These are phyloP conservation scores for Labeo rohita DNA, from an alignment of 2,113 vertebrate genomes.

Conservation along the genomic window DNA sequence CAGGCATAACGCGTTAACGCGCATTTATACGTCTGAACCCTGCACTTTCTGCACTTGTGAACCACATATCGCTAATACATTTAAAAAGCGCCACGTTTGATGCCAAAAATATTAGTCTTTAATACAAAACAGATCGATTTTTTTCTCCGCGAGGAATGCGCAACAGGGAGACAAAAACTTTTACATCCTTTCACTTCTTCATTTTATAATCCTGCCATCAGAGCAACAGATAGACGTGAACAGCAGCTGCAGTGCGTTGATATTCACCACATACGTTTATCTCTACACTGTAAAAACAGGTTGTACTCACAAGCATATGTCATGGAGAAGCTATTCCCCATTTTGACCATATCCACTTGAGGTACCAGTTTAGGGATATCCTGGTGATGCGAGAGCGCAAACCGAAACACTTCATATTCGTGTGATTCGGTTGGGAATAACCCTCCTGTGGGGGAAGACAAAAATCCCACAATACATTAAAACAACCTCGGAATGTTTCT, in stretches of 20 bases:
- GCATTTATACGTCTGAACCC: neutral
- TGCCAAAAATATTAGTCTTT: neutral
- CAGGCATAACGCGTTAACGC: neutral
- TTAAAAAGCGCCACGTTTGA: neutral
- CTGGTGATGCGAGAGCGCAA: slow-evolving; percentile 94
- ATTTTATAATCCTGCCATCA: neutral
- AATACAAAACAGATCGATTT: neutral
- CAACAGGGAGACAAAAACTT: slow-evolving; percentile 49
- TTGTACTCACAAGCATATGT: slow-evolving; percentile 96
- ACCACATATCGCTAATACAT: neutral
- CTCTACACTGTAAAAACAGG: slow-evolving; percentile 3
- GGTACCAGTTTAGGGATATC: slow-evolving; percentile 98
- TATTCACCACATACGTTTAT: neutral
- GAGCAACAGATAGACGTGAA: slow-evolving; percentile 16
- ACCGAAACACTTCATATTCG: slow-evolving; percentile 99
- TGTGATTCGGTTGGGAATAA: slow-evolving; percentile 95
- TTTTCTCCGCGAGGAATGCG: neutral
- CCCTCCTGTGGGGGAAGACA: slow-evolving; percentile 80
- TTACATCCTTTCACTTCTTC: neutral
- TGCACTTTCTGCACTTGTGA: slow-evolving; percentile 2
- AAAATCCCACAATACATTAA: slow-evolving; percentile 31
- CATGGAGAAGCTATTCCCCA: slow-evolving; percentile 98
- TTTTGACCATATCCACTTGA: slow-evolving; percentile 99
- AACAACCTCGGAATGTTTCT: neutral
- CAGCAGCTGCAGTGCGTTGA: neutral